Evolutionary conservation across 2,888 invertebrate species (phyloP), one percentile per base, ranked within the genome.

Genomic region (Sisyra nigra): DNA sequence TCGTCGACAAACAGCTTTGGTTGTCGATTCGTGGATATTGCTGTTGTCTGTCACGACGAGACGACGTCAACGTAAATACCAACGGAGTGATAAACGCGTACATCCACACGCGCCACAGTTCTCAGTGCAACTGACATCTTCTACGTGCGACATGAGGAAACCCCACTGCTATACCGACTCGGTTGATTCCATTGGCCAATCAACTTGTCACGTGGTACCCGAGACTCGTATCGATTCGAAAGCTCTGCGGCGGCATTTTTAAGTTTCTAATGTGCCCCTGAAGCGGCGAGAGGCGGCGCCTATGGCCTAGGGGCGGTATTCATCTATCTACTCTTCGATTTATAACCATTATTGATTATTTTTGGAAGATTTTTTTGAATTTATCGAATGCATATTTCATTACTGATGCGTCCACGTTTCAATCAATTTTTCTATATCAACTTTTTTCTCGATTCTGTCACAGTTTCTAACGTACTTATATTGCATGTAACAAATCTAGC

Each of bases 241-340:
- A 71, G 71, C 72, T 71, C 71, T 69, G 75, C 77, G 78, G 78
- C 78, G 78, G 78, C 76, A 79, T 79, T 80, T 79, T 79, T 78
- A 79, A 79, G 72, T 78, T 77, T 63, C 55, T 53, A 54, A 24
- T 44, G 46, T 48, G 51, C 48, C 51, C 49, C 62, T 60, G 55
- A 49, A 47, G 31, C 49, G 46, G 45, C 44, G 52, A 55, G 59
- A 52, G 54, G 56, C 52, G 53, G 56, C 49, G 54, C 55, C 45
- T 51, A 48, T 48, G 29, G 36, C 45, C 44, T 33, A 45, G 45
- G 46, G 44, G 46, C 44, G 42, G 42, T 42, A 42, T 42, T 42
- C 19, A 37, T 37, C 17, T 37, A 37, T 37, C 7, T 37, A 15
- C 37, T 37, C 17, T 37, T 37, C 15, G 37, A 37, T 37, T 37